Conservation (phyloP, 2,797 vertebrate genomes). For the Alcedo atthis region DNA sequence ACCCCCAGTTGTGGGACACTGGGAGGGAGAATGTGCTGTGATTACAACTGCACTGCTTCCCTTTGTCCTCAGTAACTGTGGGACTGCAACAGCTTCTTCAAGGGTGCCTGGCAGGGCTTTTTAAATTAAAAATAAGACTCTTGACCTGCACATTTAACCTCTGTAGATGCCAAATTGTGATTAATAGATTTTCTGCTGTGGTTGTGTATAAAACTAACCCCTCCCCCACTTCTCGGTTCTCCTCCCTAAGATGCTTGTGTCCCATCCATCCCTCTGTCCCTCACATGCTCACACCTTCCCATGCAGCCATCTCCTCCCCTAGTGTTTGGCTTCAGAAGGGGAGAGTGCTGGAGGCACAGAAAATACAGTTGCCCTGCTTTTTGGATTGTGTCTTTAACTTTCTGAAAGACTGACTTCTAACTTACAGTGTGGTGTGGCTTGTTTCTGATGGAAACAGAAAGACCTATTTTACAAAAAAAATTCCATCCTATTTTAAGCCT, state of each 20-base stretch:
- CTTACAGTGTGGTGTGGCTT: accelerated
- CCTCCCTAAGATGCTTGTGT: neutral
- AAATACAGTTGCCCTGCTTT: neutral
- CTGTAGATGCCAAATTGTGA: neutral
- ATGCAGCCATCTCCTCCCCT: neutral
- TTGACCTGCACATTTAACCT: neutral
- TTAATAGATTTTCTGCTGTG: neutral
- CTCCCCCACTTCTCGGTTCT: accelerated
- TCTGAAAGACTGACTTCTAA: neutral
- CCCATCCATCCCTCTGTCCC: neutral
- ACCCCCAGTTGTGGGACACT: accelerated
- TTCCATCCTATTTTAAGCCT: neutral
- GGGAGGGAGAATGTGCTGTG: neutral
- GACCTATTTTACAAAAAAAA: neutral
- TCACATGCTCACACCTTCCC: neutral
- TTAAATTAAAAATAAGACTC: neutral
- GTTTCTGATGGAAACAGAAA: neutral
- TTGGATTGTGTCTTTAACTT: neutral
- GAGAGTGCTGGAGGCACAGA: neutral
- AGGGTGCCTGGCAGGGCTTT: neutral
- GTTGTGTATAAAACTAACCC: neutral
- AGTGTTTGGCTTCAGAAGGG: neutral
- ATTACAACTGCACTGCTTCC: accelerated
- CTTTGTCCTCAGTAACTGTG: neutral
- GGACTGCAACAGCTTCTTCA: neutral